A percentile compares a stretch with the other conserved stretches of the same genome.
Conservation (phyloP, 2,113 vertebrate species). For the Zosterops lateralis region DNA sequence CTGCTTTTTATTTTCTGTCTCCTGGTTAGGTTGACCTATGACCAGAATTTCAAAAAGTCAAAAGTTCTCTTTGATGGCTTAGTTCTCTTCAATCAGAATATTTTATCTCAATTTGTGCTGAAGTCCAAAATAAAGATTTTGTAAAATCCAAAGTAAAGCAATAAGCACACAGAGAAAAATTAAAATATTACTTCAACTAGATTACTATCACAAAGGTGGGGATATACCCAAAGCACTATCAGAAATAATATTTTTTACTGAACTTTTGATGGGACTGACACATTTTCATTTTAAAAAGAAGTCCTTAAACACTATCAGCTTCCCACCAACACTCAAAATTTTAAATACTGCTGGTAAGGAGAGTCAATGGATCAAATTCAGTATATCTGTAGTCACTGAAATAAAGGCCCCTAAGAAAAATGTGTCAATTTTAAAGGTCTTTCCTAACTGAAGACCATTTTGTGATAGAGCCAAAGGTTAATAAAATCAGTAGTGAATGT, state of each 20-base stretch:
- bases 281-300: constrained; percentile 52
- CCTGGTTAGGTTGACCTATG: constrained; percentile 36
- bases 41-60: constrained; percentile 29
- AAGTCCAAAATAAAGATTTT: neutral
- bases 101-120: constrained; percentile 9
- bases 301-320: constrained; percentile 59
- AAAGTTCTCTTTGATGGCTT: constrained; percentile 49
- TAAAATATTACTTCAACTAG: neutral
- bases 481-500: constrained; percentile 95
- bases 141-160: neutral
- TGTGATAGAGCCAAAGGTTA: constrained; percentile 93
- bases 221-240: neutral
- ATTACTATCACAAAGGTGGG: constrained; percentile 9
- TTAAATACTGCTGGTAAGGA: constrained; percentile 73
- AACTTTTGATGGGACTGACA: constrained; percentile 50
- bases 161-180: neutral
- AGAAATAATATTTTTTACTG: constrained; percentile 17
- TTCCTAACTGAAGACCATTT: constrained; percentile 84
- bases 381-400: constrained; percentile 76
- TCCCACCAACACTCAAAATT: constrained; percentile 71
- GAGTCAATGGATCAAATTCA: constrained; percentile 79
- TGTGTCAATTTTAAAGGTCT: constrained; percentile 84
- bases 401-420: constrained; percentile 80
- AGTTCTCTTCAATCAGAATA: neutral
- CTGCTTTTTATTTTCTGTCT: constrained; percentile 33